These are phyloP conservation scores for Gorsachius magnificus DNA, from an alignment of 2,797 vertebrate species.

Conservation along the genomic window DNA sequence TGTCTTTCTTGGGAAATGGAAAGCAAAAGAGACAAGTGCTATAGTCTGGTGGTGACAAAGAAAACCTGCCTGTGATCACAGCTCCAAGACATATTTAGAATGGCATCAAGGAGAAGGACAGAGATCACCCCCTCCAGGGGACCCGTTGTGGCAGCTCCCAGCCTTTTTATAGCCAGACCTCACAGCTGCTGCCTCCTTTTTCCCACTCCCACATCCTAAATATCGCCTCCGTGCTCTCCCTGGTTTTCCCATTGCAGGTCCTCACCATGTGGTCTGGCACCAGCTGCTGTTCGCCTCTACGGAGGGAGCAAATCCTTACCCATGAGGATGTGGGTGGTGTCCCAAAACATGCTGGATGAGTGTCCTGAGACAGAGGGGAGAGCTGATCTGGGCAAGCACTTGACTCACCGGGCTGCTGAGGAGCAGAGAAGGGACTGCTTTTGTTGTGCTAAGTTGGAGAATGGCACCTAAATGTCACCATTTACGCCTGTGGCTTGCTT, in stretches of 20 bases:
- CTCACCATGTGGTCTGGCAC: not conserved
- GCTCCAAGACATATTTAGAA: slow-evolving; percentile 11
- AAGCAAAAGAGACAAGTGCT: not conserved
- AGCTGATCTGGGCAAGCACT: not conserved
- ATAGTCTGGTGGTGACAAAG: not conserved
- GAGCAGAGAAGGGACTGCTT: not conserved
- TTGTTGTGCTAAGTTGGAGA: not conserved
- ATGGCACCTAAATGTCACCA: not conserved
- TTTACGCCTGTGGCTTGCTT: not conserved
- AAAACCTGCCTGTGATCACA: not conserved
- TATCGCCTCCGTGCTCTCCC: not conserved
- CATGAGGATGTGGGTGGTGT: not conserved
- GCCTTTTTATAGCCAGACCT: slow-evolving; percentile 38
- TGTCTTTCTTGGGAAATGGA: not conserved
- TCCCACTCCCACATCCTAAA: not conserved
- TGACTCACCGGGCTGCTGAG: not conserved
- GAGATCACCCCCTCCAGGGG: not conserved
- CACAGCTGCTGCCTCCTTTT: slow-evolving; percentile 43
- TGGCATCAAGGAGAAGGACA: not conserved
- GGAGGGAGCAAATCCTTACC: not conserved
- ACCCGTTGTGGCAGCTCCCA: not conserved
- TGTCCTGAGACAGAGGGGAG: not conserved
- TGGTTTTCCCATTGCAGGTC: not conserved
- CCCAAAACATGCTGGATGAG: not conserved
- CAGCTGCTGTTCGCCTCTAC: not conserved